phyloP scores from a whole-genome alignment of 2,888 invertebrate genomes.

The Sesia bembeciformis region DNA sequence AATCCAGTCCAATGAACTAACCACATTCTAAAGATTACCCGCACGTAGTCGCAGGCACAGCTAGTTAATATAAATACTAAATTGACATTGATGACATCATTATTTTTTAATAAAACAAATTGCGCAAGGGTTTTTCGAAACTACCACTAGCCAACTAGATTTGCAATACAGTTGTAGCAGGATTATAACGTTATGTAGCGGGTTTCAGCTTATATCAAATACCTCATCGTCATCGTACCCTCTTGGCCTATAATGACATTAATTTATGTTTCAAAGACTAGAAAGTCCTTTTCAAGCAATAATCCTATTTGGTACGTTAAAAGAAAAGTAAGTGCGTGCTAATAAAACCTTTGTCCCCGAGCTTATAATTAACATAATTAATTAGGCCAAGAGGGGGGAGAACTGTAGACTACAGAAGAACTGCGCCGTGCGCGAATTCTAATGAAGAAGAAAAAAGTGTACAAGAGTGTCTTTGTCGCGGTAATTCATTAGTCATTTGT shows the following conservation, averaged over 20 bases:
- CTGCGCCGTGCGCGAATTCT: background rate
- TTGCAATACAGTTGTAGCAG: background rate
- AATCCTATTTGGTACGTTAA: background rate
- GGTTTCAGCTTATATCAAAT: background rate
- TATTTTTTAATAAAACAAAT: too few relatives aligned
- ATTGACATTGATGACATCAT: too few relatives aligned
- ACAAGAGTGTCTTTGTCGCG: background rate
- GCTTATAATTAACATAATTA: constrained; percentile 25
- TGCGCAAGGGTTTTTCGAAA: too few relatives aligned
- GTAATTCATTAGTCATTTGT: background rate
- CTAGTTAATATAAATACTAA: too few relatives aligned
- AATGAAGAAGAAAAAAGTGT: background rate
- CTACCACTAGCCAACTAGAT: too few relatives aligned
- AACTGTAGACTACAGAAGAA: background rate
- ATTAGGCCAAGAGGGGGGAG: constrained; percentile 13
- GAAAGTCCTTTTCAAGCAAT: background rate
- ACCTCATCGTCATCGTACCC: too few relatives aligned
- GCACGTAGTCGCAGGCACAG: too few relatives aligned
- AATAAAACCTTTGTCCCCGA: constrained; percentile 12
- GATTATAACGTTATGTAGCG: background rate
- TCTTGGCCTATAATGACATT: too few relatives aligned
- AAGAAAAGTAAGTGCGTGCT: background rate
- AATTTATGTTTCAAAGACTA: too few relatives aligned
- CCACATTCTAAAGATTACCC: too few relatives aligned
- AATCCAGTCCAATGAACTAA: too few relatives aligned